These are phyloP conservation scores for Trididemnum nubilum DNA, from an alignment of 23 tunicate species.

Conservation along the genomic window DNA sequence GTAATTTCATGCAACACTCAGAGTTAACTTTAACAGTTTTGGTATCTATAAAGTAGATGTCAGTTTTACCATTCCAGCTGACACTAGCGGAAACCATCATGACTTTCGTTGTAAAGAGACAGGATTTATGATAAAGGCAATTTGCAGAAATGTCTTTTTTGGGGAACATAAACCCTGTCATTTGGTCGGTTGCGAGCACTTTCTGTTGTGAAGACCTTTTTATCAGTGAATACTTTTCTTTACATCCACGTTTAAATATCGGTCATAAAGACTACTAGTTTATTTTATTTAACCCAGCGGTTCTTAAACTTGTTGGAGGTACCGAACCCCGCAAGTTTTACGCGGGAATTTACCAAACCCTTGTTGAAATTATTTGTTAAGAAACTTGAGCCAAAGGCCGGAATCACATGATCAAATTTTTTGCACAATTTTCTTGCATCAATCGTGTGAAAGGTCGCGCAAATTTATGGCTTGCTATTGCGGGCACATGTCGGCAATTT, in stretches of 20 bases:
- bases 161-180: slow-evolving; percentile 7
- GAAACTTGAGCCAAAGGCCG: too few relatives aligned
- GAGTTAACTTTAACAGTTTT: slow-evolving; percentile 7
- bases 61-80: slow-evolving; percentile 15
- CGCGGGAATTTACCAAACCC: too few relatives aligned
- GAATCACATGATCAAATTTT: too few relatives aligned
- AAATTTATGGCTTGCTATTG: too few relatives aligned
- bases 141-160: neutral
- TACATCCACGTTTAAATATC: slow-evolving; percentile 16
- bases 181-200: neutral
- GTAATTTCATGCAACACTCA: slow-evolving; percentile 20
- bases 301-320: too few relatives aligned
- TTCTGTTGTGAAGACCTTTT: slow-evolving; percentile 13
- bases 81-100: slow-evolving; percentile 17
- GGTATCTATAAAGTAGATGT: slow-evolving; percentile 8
- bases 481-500: too few relatives aligned
- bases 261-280: slow-evolving; percentile 22
- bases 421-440: too few relatives aligned
- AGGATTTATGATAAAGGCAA: slow-evolving; percentile 17
- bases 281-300: neutral
- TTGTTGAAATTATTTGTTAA: neutral
- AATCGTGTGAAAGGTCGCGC: too few relatives aligned
- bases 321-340: too few relatives aligned
- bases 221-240: slow-evolving; percentile 1
- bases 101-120: slow-evolving; percentile 8